Base-by-base conservation (phyloP, 1,140 invertebrate genomes). In the Steinernema feltiae region DNA sequence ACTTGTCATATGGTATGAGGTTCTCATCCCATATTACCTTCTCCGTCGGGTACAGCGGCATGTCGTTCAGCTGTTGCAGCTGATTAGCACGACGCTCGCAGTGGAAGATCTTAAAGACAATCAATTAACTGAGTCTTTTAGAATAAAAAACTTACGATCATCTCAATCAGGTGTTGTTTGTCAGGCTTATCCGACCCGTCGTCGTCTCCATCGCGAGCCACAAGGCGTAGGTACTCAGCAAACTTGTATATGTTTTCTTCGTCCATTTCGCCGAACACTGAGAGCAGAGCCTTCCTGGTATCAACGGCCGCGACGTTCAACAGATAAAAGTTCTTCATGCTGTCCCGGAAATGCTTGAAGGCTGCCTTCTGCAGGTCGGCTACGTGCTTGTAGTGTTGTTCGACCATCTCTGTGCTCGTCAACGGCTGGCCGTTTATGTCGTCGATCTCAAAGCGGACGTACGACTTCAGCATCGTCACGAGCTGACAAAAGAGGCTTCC, bases 11-110 rank as follows among this genome's bases (percentile, higher is more conserved):
- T 0, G 97, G 97, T 0, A 99, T 96, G 32, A 99, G 91, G 85
- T 97, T 98, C 87, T 98, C 95, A 88, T 99, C 94, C 97, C 97
- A 99, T 80, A 99, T 97, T 12, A 99, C 92, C 70, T 94, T 91
- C 86, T 99, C 97, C 0, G 95, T 98, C 0, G 97, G 97, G 88
- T 99, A 99, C 0, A 99, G 88, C 0, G 97, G 95, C 93, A 99
- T 97, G 81, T 94, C 92, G 86, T 99, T 99, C 0, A 99, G 88
- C 69, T 93, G 92, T 86, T 98, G 93, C 41, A 98, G 87, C 84
- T 98, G 97, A 0, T 95, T 98, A 21, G 91, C 90, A 70, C 94
- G 90, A 73, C 92, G 89, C 86, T 98, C 94, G 86, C 97, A 94
- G 12, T 92, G 89, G 12, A 92, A 93, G 72, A 93, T 90, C 91